phyloP scores from a whole-genome alignment of 2,888 invertebrate genomes.

The Cantharis rustica region DNA sequence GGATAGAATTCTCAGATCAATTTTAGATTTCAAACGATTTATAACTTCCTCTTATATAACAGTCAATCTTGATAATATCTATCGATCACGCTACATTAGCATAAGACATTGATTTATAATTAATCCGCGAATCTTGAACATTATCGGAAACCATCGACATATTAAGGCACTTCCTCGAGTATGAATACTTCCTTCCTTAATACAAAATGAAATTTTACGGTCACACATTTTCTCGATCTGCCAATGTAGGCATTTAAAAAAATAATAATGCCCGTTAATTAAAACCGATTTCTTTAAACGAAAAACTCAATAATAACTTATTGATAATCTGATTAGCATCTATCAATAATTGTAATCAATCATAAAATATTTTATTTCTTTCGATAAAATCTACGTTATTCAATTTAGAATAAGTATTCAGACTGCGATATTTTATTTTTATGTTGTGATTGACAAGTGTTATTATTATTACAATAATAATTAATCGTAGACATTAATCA shows the following conservation, averaged over 20 bases:
- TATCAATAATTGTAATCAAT: not conserved
- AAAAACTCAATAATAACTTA: not conserved
- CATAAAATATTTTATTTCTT: not conserved
- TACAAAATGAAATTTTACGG: not conserved
- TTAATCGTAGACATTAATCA: not conserved
- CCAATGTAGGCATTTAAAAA: not conserved
- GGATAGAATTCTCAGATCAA: slow-evolving; percentile 56
- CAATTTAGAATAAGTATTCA: not conserved
- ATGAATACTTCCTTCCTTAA: slow-evolving; percentile 9
- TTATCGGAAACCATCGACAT: slow-evolving; percentile 16
- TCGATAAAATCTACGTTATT: not conserved
- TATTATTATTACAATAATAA: not conserved
- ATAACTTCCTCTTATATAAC: slow-evolving; percentile 56
- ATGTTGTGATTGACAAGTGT: not conserved
- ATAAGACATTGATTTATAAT: slow-evolving; percentile 59
- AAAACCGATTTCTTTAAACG: not conserved
- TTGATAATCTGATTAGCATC: not conserved
- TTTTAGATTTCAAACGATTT: slow-evolving; percentile 58
- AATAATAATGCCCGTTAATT: not conserved
- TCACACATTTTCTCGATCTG: not conserved
- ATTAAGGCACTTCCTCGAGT: slow-evolving; percentile 14
- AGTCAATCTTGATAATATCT: slow-evolving; percentile 51
- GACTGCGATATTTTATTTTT: not conserved
- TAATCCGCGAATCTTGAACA: slow-evolving; percentile 41
- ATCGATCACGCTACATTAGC: slow-evolving; percentile 57